Evolutionary conservation across 2,888 invertebrate species (phyloP).

Genomic region (Eulithis testata): DNA sequence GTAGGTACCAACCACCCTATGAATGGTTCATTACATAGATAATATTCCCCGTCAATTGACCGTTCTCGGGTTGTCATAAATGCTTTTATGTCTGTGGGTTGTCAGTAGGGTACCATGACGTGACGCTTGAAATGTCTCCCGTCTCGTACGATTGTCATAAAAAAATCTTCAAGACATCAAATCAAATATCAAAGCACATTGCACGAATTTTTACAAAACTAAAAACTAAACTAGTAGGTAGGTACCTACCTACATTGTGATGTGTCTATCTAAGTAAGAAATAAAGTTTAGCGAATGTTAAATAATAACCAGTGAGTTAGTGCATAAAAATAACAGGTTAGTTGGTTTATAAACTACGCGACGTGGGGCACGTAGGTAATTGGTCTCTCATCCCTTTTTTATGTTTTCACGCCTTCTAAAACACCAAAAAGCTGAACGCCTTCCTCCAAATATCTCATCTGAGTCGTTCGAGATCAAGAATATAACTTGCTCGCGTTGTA

Average conservation of each 20-base stretch:
- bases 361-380: constrained; percentile 71
- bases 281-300: constrained; percentile 53
- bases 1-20: too few species aligned
- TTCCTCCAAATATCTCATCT: constrained; percentile 67
- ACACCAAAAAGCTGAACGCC: constrained; percentile 64
- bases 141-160: too few species aligned
- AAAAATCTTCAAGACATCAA: constrained; percentile 42
- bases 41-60: too few species aligned
- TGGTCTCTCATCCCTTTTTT: constrained; percentile 67
- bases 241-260: constrained; percentile 42
- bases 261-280: constrained; percentile 51
- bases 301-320: constrained; percentile 35
- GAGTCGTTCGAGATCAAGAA: constrained; percentile 41
- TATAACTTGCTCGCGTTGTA: constrained; percentile 43
- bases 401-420: constrained; percentile 63
- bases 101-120: too few species aligned
- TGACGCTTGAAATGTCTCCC: constrained; percentile 50
- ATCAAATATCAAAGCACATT: constrained; percentile 56
- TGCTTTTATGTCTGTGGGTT: too few species aligned
- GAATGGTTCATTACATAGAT: too few species aligned
- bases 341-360: constrained; percentile 55
- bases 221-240: constrained; percentile 39
- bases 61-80: too few species aligned
- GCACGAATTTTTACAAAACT: constrained; percentile 59
- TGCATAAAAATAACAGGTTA: constrained; percentile 54